Evolutionary conservation across 1,140 invertebrate species (phyloP), one percentile per base, ranked within the genome.

Genomic region (Aphidius gifuensis): DNA sequence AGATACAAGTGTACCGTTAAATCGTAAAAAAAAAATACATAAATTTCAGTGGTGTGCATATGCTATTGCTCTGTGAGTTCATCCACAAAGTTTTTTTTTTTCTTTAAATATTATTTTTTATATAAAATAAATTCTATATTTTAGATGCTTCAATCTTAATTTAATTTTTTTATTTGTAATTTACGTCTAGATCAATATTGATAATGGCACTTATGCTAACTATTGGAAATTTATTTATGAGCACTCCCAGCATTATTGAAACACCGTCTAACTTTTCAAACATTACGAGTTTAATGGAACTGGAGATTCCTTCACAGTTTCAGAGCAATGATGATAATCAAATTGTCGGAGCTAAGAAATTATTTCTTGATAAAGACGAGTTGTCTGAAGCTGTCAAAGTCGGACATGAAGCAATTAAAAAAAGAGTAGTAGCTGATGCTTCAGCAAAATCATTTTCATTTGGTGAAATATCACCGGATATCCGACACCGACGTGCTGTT

Each of bases 31-130:
- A 21, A 83, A 83, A 50, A 75, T 90, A 32, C 81, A 84, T 9
- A 85, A 86, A 69, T 86, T 90, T 61, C 89, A 90, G 69, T 90
- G 88, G 68, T 88, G 86, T 64, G 74, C 90, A 3, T 89, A 86
- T 64, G 78, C 84, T 1, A 79, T 81, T 3, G 73, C 90, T 50
- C 71, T 90, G 89, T 90, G 77, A 88, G 87, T 9, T 23, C 16
- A 40, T 39, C 9, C 5, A 40, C n/a, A n/a, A 54, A 54, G 23
- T 53, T 44, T 40, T 42, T 46, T 49, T 48, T 38, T 11, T 21
- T 38, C 3, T 23, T 9, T 50, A 23, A 5, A 32, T n/a, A 60
- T 38, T 43, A 40, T 23, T 48, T 5, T 38, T 44, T 9, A 16
- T 4, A 48, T 7, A 48, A 7, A 6, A 54, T 8, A 54, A 54